phyloP scores from a whole-genome alignment of 2,113 vertebrate genomes.

The Ammospiza nelsoni region DNA sequence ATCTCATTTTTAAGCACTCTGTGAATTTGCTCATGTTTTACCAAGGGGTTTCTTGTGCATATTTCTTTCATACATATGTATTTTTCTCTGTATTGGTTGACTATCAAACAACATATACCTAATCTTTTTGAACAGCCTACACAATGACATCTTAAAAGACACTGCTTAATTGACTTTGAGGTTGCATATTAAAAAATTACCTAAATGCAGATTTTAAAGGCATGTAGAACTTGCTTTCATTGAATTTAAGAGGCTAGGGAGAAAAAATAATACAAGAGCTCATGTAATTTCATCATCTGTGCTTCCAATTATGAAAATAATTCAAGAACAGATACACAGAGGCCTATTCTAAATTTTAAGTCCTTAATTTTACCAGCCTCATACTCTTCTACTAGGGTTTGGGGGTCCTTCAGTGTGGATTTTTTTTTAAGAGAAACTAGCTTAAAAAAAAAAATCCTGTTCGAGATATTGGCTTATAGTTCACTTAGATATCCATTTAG shows the following conservation, averaged over 20 bases:
- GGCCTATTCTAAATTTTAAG: neutral
- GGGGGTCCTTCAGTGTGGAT: neutral
- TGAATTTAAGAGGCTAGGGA: neutral
- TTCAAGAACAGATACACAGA: neutral
- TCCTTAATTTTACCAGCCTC: neutral
- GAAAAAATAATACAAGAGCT: neutral
- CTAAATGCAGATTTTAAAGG: neutral
- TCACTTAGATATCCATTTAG: neutral
- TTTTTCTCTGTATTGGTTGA: neutral
- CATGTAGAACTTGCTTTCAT: neutral
- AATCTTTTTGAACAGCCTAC: neutral
- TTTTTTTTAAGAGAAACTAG: neutral
- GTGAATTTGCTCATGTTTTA: neutral
- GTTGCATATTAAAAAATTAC: neutral
- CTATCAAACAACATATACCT: neutral
- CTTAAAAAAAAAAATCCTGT: neutral
- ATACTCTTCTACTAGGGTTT: neutral
- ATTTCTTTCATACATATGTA: neutral
- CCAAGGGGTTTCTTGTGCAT: rapidly evolving
- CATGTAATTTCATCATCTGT: neutral
- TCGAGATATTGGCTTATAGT: neutral
- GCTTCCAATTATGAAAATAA: neutral
- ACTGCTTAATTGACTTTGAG: neutral
- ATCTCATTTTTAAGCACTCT: neutral
- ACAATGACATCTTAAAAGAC: neutral